A percentile compares a stretch with the other conserved stretches of the same genome.
These are phyloP conservation scores for Diplodus puntazzo DNA, from an alignment of 2,797 vertebrate species.

Conservation along the genomic window DNA sequence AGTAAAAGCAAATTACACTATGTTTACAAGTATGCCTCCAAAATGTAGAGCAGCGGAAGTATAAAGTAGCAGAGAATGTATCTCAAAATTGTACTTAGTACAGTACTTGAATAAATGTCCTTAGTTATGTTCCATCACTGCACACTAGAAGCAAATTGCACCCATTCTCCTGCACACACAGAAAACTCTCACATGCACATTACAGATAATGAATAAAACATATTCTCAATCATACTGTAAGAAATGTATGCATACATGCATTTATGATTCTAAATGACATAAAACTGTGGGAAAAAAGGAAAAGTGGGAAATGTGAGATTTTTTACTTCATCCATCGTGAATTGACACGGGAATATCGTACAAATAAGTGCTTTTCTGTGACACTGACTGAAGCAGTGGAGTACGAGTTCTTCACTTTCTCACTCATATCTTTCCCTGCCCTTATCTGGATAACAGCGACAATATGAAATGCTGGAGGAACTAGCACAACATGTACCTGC, in stretches of 20 bases:
- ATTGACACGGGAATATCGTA: not conserved
- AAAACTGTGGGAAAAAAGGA: not conserved
- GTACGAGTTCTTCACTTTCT: not conserved
- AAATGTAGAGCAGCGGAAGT: too few relatives aligned
- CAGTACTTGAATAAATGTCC: too few relatives aligned
- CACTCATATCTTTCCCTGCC: not conserved
- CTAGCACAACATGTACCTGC: constrained; percentile 20
- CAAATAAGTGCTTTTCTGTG: not conserved
- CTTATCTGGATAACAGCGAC: not conserved
- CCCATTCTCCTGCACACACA: not conserved
- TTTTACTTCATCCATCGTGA: not conserved
- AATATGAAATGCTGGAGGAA: constrained; percentile 29
- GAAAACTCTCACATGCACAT: not conserved
- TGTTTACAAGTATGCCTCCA: too few relatives aligned
- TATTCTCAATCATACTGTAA: not conserved
- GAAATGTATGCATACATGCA: not conserved
- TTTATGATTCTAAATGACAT: not conserved
- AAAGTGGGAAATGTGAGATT: not conserved
- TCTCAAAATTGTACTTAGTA: too few relatives aligned
- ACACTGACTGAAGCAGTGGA: constrained; percentile 3
- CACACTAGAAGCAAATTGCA: not conserved
- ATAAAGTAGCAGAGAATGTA: too few relatives aligned
- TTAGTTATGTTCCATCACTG: not conserved
- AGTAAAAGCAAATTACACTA: too few relatives aligned
- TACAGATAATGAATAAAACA: not conserved